Percentiles rank a stretch among this genome's conserved stretches.
These are phyloP conservation scores for Dendrophyllia cribrosa DNA, from an alignment of 64 coral and sea anemone genomes.

Conservation along the genomic window DNA sequence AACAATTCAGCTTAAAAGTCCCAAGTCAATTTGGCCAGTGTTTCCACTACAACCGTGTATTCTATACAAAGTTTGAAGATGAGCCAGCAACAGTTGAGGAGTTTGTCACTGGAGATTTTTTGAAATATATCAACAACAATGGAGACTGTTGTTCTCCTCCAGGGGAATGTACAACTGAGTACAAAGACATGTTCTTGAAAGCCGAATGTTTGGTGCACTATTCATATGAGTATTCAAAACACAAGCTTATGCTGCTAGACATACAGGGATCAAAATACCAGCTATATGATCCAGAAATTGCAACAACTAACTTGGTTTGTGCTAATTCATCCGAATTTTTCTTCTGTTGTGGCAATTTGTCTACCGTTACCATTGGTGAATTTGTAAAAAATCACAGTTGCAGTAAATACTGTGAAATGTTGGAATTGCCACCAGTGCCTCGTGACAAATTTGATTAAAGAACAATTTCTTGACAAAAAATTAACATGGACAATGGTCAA, in stretches of 20 bases:
- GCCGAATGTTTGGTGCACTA: slow-evolving; percentile 58
- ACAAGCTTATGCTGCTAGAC: slow-evolving; percentile 62
- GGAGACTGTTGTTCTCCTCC: neutral
- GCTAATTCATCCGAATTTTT: neutral
- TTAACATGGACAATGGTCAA: no score
- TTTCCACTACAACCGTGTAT: no score
- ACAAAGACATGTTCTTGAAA: slow-evolving; percentile 35
- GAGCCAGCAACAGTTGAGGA: no score
- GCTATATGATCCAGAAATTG: slow-evolving; percentile 41
- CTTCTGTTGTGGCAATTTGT: slow-evolving; percentile 31
- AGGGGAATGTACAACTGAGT: slow-evolving; percentile 3
- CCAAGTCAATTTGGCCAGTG: no score
- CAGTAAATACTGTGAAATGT: slow-evolving; percentile 34
- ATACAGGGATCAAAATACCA: slow-evolving; percentile 27
- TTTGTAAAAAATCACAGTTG: slow-evolving; percentile 21
- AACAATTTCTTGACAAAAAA: no score
- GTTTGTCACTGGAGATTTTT: no score
- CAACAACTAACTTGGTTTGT: slow-evolving; percentile 6
- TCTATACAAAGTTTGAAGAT: no score
- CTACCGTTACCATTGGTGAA: neutral
- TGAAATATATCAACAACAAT: slow-evolving; percentile 69
- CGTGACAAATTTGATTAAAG: slow-evolving; percentile 16
- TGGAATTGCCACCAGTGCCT: no score
- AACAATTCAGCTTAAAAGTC: no score
- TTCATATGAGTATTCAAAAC: slow-evolving; percentile 22